phyloP scores from a whole-genome alignment of 2,113 vertebrate genomes.

The Prolemur simus region DNA sequence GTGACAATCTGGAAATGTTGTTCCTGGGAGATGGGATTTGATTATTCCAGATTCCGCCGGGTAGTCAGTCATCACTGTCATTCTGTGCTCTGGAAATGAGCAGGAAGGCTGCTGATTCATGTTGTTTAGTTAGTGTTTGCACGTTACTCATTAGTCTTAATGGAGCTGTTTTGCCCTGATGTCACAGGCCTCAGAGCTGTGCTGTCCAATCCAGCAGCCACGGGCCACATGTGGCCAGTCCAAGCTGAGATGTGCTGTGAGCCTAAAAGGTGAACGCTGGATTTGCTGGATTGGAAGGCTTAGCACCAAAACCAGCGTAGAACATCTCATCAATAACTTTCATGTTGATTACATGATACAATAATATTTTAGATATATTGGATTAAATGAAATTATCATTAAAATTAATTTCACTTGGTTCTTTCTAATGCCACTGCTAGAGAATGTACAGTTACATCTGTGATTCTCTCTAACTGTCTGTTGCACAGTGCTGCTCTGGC shows the following conservation, averaged over 20 bases:
- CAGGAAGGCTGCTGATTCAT: background rate
- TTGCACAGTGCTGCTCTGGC: background rate
- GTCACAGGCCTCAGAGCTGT: background rate
- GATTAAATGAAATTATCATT: background rate
- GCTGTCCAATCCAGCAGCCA: accelerated
- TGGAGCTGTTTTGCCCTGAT: background rate
- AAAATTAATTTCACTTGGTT: background rate
- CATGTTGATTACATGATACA: background rate
- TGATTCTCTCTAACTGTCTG: background rate
- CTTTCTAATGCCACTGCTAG: background rate
- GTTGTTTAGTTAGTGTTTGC: background rate
- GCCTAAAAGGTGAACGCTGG: background rate
- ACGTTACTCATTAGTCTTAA: background rate
- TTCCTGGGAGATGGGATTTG: background rate
- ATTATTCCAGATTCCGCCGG: background rate
- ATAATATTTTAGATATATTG: background rate
- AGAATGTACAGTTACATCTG: background rate
- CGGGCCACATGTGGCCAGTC: background rate
- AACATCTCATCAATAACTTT: accelerated
- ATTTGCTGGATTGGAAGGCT: background rate
- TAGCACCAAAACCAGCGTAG: background rate
- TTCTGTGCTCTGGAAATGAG: accelerated
- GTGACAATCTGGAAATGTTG: accelerated
- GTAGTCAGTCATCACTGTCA: accelerated
- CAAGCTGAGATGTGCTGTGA: accelerated